Evolutionary conservation across 1,140 invertebrate genomes (phyloP).

Genomic region (Choristoneura fumiferana): DNA sequence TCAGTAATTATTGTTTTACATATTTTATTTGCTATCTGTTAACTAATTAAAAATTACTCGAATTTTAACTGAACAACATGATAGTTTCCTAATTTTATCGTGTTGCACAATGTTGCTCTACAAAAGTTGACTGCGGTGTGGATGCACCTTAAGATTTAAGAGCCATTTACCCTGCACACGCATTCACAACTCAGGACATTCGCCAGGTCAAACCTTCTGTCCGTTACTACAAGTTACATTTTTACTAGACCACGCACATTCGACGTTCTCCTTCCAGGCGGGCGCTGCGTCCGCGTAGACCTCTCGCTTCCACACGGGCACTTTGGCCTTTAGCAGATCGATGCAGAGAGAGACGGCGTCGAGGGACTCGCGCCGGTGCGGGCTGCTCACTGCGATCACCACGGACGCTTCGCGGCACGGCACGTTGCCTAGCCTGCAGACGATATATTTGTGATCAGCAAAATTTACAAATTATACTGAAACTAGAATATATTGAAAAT

Average conservation of each 20-base stretch:
- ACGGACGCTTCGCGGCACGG: slow-evolving; percentile 93
- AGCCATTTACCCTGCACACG: no score
- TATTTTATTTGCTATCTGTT: no score
- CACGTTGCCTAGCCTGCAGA: slow-evolving; percentile 87
- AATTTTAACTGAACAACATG: no score
- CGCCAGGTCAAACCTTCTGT: slow-evolving; percentile 24
- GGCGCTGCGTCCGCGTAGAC: slow-evolving; percentile 83
- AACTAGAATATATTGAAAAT: no score
- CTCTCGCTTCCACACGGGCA: slow-evolving; percentile 99
- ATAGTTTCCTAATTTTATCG: no score
- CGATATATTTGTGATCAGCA: no score
- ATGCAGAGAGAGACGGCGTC: slow-evolving; percentile 92
- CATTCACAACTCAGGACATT: neutral
- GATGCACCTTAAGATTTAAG: no score
- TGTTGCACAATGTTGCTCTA: no score
- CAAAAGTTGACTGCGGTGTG: no score
- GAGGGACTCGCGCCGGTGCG: slow-evolving; percentile 90
- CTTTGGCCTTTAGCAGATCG: slow-evolving; percentile 89
- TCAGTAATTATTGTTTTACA: no score
- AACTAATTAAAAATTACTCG: no score
- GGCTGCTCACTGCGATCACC: slow-evolving; percentile 93
- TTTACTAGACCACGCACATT: slow-evolving; percentile 83
- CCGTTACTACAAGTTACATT: slow-evolving; percentile 22
- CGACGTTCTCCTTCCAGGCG: slow-evolving; percentile 88
- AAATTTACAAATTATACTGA: no score